Base-by-base conservation (phyloP, 2,888 invertebrate genomes). In the Masnerella sp. region DNA sequence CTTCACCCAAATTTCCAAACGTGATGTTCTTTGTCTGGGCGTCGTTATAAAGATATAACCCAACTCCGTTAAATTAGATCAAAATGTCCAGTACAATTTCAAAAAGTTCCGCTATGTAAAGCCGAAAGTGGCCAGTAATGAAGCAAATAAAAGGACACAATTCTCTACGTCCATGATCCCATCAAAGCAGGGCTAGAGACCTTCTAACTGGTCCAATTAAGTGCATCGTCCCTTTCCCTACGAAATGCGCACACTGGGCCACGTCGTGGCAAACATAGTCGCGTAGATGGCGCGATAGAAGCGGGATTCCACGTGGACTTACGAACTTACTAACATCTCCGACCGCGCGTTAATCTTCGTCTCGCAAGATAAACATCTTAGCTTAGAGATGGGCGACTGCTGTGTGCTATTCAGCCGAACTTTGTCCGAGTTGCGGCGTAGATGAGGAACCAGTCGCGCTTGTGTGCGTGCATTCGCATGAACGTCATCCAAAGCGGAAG, bases 291-390 rank as follows among this genome's bases (percentile, higher is more conserved):
- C 64, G 38, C 64, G 61, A 61, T 61, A 61, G 14, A n/a, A 32
- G 43, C 25, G 38, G 49, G 51, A 30, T 62, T 62, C 22, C 22
- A 25, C 61, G 12, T 28, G 42, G 64, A 73, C 69, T 73, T 75
- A 61, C 32, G 28, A 64, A 70, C 68, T 72, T 72, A 42, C 56
- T 40, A 40, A 38, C 64, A 22, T 64, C 62, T 20, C 47, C 17
- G 30, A 25, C 51, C 42, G 58, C 51, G 12, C 49, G 62, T 71
- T 71, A 68, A 75, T 65, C 59, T 61, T 51, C 34, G 77, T 77
- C 22, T 30, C 73, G 71, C 73, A 77, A 81, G 84, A 84, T 83
- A 84, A 82, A 81, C 80, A 84, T 83, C 84, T 82, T 76, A 74
- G 42, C 52, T 51, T 64, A 68, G 62, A 71, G 61, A 69, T 65